A percentile compares a stretch with the other conserved stretches of the same genome.
Conservation (phyloP, 2,797 vertebrate species). For the Danionella dracula region DNA sequence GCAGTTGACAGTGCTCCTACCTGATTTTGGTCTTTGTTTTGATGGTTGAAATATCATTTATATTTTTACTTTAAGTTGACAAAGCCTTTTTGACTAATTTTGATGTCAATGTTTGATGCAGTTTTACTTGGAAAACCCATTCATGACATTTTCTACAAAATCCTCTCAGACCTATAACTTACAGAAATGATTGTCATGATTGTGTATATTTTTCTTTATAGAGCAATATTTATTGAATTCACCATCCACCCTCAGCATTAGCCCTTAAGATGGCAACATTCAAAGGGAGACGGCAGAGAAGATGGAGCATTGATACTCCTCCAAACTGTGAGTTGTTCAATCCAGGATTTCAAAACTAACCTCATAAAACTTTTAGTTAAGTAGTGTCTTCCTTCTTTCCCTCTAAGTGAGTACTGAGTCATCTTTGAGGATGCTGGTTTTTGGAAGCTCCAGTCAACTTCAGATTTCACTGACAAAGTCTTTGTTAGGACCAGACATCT, state of each 20-base stretch:
- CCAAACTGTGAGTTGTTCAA: background rate
- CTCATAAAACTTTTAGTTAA: background rate
- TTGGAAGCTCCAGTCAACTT: slow-evolving; percentile 12
- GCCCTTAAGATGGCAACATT: background rate
- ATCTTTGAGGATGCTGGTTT: slow-evolving; percentile 22
- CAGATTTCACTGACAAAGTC: slow-evolving; percentile 27
- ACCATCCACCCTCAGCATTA: background rate
- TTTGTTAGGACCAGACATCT: slow-evolving; percentile 1
- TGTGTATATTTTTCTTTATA: background rate
- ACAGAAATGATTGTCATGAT: too few relatives aligned
- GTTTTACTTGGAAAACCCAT: too few relatives aligned
- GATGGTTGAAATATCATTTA: too few relatives aligned
- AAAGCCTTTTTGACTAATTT: too few relatives aligned
- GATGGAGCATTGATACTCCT: background rate
- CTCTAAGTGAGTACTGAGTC: slow-evolving; percentile 21
- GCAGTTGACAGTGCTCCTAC: too few relatives aligned
- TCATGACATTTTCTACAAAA: too few relatives aligned
- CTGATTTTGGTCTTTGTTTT: too few relatives aligned
- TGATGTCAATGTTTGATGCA: too few relatives aligned
- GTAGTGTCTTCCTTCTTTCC: background rate
- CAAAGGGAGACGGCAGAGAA: background rate
- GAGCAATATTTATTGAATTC: background rate
- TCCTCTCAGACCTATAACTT: too few relatives aligned
- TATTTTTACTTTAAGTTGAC: too few relatives aligned
- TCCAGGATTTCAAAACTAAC: background rate